Percentiles rank a stretch among this genome's conserved stretches.
These are phyloP conservation scores for Aphidoletes aphidimyza DNA, from an alignment of 2,888 invertebrate species.

Conservation along the genomic window DNA sequence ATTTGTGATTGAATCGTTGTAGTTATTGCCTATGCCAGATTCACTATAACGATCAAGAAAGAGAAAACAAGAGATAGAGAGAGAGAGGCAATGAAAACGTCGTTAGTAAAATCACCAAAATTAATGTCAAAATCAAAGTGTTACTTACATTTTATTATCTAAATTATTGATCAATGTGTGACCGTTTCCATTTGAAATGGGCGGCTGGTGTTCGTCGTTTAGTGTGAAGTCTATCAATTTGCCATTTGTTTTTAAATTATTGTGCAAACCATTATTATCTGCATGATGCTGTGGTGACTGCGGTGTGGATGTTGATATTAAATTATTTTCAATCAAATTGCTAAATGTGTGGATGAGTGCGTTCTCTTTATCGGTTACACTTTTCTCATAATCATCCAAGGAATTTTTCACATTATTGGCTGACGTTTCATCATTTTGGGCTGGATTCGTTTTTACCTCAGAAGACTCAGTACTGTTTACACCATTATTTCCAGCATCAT, in stretches of 20 bases:
- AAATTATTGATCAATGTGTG: slow-evolving; percentile 65
- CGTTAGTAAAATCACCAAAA: not conserved
- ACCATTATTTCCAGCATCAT: slow-evolving; percentile 58
- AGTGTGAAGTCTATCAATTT: not conserved
- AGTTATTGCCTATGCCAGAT: slow-evolving; percentile 54
- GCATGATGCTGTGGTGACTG: slow-evolving; percentile 61
- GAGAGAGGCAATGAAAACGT: not conserved
- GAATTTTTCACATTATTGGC: slow-evolving; percentile 37
- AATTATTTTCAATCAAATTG: slow-evolving; percentile 61
- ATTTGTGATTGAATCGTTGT: slow-evolving; percentile 60
- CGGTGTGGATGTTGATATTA: not conserved
- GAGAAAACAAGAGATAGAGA: not conserved
- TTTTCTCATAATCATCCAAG: slow-evolving; percentile 63
- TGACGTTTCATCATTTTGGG: slow-evolving; percentile 31
- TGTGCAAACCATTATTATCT: slow-evolving; percentile 64
- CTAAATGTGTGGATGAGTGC: slow-evolving; percentile 65
- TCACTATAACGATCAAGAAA: slow-evolving; percentile 20
- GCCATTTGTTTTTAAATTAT: slow-evolving; percentile 56
- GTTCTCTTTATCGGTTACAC: slow-evolving; percentile 66
- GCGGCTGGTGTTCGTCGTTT: slow-evolving; percentile 26
- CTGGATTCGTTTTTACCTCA: slow-evolving; percentile 55
- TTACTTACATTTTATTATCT: slow-evolving; percentile 64
- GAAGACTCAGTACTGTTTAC: not conserved
- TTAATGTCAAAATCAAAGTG: not conserved
- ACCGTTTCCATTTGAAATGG: slow-evolving; percentile 66